Conservation (phyloP, 2,113 vertebrate genomes). For the Triplophysa rosa region DNA sequence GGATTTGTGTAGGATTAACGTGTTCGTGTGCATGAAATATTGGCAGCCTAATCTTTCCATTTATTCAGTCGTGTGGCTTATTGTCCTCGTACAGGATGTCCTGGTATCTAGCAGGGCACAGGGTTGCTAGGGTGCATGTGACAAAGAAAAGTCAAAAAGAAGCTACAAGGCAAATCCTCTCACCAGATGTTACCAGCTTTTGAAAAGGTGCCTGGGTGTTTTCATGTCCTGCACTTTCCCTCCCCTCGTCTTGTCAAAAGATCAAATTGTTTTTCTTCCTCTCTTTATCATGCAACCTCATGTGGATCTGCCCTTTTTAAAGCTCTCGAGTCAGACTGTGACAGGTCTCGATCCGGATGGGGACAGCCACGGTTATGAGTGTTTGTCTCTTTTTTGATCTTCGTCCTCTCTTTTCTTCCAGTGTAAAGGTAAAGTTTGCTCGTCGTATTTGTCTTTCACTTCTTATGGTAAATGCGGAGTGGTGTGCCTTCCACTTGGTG, state of each 20-base stretch:
- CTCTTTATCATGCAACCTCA: conserved; percentile 52
- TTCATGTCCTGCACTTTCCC: conserved; percentile 55
- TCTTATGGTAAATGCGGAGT: conserved; percentile 71
- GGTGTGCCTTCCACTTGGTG: conserved; percentile 70
- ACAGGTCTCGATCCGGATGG: conserved; percentile 30
- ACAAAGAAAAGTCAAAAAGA: conserved; percentile 36
- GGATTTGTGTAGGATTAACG: not conserved
- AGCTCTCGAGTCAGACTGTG: conserved; percentile 23
- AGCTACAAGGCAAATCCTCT: conserved; percentile 64
- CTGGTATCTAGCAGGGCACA: conserved; percentile 67
- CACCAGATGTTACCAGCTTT: conserved; percentile 69
- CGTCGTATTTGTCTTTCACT: conserved; percentile 64
- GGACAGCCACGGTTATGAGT: conserved; percentile 45
- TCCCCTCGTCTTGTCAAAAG: conserved; percentile 56
- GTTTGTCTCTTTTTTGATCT: conserved; percentile 49
- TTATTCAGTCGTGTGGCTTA: conserved; percentile 46
- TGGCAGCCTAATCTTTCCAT: conserved; percentile 26
- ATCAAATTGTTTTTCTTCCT: conserved; percentile 57
- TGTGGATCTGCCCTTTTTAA: conserved; percentile 42
- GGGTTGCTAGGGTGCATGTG: conserved; percentile 45
- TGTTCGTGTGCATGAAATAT: not conserved
- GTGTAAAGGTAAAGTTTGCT: conserved; percentile 75
- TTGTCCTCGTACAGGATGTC: conserved; percentile 76
- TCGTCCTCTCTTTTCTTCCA: conserved; percentile 63
- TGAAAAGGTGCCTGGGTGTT: conserved; percentile 59